Percentiles rank a stretch among this genome's conserved stretches.
phyloP scores from a whole-genome alignment of 2,113 vertebrate genomes.

The Trinectes maculatus region DNA sequence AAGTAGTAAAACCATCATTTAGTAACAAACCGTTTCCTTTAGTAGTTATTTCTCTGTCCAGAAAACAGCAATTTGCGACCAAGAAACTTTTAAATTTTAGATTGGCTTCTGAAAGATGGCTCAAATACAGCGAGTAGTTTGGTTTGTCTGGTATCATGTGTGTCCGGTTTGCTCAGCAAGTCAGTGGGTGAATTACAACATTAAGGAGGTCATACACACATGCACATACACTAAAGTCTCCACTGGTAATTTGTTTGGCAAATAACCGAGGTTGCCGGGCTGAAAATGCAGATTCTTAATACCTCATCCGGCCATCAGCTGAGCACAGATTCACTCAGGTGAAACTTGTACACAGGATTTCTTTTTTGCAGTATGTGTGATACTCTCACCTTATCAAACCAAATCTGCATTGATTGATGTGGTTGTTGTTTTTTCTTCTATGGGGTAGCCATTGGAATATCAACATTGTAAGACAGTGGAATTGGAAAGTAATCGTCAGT shows the following conservation, averaged over 20 bases:
- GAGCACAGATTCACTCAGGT: not conserved
- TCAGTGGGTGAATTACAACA: slow-evolving; percentile 20
- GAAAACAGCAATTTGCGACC: not conserved
- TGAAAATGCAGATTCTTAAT: slow-evolving; percentile 34
- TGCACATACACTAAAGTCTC: slow-evolving; percentile 38
- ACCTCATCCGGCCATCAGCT: slow-evolving; percentile 20
- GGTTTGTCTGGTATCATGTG: slow-evolving; percentile 52
- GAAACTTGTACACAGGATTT: slow-evolving; percentile 1
- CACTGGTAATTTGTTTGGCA: slow-evolving; percentile 77
- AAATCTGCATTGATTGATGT: not conserved
- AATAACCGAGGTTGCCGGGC: slow-evolving; percentile 62
- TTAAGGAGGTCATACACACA: slow-evolving; percentile 26
- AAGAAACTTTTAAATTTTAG: slow-evolving; percentile 7
- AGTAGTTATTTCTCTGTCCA: not conserved
- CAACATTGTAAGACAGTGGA: no score
- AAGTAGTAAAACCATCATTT: slow-evolving; percentile 40
- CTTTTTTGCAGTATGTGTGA: slow-evolving; percentile 4
- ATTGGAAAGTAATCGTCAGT: not conserved
- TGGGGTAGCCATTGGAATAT: no score
- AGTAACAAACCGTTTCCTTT: slow-evolving; percentile 10
- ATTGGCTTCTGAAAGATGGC: slow-evolving; percentile 1
- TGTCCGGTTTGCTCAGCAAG: slow-evolving; percentile 47
- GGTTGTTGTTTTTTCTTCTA: not conserved
- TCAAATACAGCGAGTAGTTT: slow-evolving; percentile 40
- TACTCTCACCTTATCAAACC: not conserved